Conservation (phyloP, 2,797 vertebrate genomes). For the Bradypodion pumilum region DNA sequence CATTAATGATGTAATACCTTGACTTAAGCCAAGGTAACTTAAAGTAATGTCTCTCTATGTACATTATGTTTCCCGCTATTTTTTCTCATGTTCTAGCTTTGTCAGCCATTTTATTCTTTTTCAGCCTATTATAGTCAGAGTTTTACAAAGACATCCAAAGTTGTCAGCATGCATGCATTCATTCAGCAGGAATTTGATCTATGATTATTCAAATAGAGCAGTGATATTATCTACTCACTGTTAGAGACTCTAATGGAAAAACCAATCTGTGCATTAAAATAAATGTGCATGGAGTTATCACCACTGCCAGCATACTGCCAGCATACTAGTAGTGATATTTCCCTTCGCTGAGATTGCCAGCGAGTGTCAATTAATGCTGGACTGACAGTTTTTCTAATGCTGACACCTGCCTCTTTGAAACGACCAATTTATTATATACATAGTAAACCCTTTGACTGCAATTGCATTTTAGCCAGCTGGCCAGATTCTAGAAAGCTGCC, state of each 20-base stretch:
- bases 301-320: conserved; percentile 45
- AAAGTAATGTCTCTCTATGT: background rate
- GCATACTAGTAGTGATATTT: too few relatives aligned
- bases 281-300: conserved; percentile 50
- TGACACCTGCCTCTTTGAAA: conserved; percentile 62
- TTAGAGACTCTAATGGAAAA: conserved; percentile 55
- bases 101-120: background rate
- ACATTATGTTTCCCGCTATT: background rate
- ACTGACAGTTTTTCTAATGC: conserved; percentile 52
- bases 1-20: too few relatives aligned
- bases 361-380: conserved; percentile 50
- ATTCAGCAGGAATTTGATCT: background rate
- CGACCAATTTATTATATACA: conserved; percentile 33
- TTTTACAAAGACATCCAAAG: background rate
- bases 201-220: background rate
- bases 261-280: conserved; percentile 50
- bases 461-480: conserved; percentile 51
- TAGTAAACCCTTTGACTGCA: conserved; percentile 40
- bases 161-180: background rate
- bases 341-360: conserved; percentile 54
- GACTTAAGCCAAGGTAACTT: too few relatives aligned
- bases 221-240: background rate
- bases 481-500: conserved; percentile 26
- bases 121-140: background rate
- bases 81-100: background rate